A percentile compares a stretch with the other conserved stretches of the same genome.
These are phyloP conservation scores for Priocnemis perturbator DNA, from an alignment of 2,888 invertebrate genomes.

Conservation along the genomic window DNA sequence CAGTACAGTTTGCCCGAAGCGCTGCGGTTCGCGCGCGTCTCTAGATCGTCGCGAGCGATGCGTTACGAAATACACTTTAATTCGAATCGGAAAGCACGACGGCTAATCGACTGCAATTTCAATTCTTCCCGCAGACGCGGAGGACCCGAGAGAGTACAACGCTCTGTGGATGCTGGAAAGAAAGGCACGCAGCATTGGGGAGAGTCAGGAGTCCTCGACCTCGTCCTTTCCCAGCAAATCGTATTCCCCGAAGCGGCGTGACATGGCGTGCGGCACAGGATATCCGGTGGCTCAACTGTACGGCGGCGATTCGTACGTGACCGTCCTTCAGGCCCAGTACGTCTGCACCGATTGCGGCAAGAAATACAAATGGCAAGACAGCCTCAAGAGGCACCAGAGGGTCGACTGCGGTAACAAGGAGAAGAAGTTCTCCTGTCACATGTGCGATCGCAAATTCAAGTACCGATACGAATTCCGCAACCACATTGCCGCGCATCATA, in stretches of 20 bases:
- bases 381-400: conserved; percentile 74
- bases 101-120: not conserved
- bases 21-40: no score
- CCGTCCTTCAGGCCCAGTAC: conserved; percentile 44
- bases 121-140: conserved; percentile 42
- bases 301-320: conserved; percentile 12
- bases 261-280: not conserved
- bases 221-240: conserved; percentile 10
- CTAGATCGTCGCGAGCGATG: no score
- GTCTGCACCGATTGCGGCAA: conserved; percentile 71
- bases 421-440: conserved; percentile 71
- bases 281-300: conserved; percentile 16
- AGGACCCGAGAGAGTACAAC: conserved; percentile 50
- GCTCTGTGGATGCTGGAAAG: conserved; percentile 57
- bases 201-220: conserved; percentile 9
- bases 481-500: conserved; percentile 66
- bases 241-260: conserved; percentile 8
- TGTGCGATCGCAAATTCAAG: conserved; percentile 74
- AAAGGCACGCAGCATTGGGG: conserved; percentile 44
- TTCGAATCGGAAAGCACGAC: not conserved
- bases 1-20: no score
- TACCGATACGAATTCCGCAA: conserved; percentile 74
- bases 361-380: conserved; percentile 73
- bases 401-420: conserved; percentile 75
- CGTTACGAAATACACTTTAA: not conserved